Conservation (phyloP, 2,888 invertebrate species). For the Pterostichus madidus region DNA sequence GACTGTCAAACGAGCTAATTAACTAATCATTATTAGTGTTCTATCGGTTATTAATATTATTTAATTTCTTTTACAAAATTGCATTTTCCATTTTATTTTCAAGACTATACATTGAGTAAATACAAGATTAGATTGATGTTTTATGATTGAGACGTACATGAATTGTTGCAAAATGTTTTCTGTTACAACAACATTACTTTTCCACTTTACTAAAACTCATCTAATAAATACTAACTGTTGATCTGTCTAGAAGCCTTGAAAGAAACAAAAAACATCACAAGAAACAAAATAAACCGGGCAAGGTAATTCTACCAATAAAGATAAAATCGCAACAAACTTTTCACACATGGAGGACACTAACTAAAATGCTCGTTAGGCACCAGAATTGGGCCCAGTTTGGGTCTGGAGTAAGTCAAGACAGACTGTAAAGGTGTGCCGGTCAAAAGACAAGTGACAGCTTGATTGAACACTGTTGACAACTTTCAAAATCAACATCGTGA, state of each 20-base stretch:
- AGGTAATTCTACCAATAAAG: slow-evolving; percentile 49
- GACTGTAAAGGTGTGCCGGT: slow-evolving; percentile 28
- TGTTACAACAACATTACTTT: no score
- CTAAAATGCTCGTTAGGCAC: slow-evolving; percentile 46
- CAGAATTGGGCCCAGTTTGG: slow-evolving; percentile 15
- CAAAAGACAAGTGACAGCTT: slow-evolving; percentile 58
- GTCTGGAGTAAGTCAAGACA: slow-evolving; percentile 25
- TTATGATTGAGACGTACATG: no score
- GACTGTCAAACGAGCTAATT: no score
- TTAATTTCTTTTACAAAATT: no score
- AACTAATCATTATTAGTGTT: no score
- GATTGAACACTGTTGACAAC: slow-evolving; percentile 67
- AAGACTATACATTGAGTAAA: no score
- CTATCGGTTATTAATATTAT: no score
- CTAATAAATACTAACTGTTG: slow-evolving; percentile 2
- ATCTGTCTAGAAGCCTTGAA: slow-evolving; percentile 27
- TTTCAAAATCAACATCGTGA: slow-evolving; percentile 66
- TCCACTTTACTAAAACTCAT: neutral
- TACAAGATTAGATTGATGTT: no score
- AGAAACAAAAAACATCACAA: slow-evolving; percentile 42
- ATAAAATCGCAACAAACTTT: slow-evolving; percentile 51
- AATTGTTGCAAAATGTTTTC: no score
- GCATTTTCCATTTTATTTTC: no score
- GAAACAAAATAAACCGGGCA: slow-evolving; percentile 46
- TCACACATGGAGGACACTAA: slow-evolving; percentile 35